A percentile compares a stretch with the other conserved stretches of the same genome.
Conservation (phyloP, 2,888 invertebrate species). For the Euplagia quadripunctaria region DNA sequence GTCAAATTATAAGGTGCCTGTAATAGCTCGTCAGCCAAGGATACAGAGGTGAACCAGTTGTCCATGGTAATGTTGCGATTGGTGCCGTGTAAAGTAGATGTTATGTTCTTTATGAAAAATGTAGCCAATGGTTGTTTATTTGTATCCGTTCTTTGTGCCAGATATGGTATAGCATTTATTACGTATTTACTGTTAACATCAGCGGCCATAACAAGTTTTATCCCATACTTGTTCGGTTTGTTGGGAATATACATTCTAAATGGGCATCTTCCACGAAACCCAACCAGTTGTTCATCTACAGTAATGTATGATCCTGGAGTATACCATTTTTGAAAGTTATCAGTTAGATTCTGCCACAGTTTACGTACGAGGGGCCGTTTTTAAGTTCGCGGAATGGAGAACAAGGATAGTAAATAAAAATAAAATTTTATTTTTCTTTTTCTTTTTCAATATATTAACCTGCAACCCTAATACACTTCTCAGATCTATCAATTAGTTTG, state of each 20-base stretch:
- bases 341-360: not conserved
- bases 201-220: conserved; percentile 34
- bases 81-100: conserved; percentile 10
- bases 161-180: not conserved
- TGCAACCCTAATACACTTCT: too few relatives aligned
- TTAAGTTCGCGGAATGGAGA: too few relatives aligned
- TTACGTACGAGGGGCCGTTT: too few relatives aligned
- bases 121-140: conserved; percentile 1
- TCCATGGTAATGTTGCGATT: conserved; percentile 28
- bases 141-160: not conserved
- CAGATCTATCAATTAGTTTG: too few relatives aligned
- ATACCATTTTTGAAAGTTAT: conserved; percentile 18
- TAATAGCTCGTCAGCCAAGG: conserved; percentile 19
- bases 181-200: conserved; percentile 5
- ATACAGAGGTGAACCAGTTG: conserved; percentile 28
- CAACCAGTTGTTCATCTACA: conserved; percentile 29
- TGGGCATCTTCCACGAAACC: conserved; percentile 28
- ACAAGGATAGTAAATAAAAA: too few relatives aligned
- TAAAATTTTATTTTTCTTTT: too few relatives aligned
- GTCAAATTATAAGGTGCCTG: conserved; percentile 23
- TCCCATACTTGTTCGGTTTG: conserved; percentile 28
- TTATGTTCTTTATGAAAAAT: not conserved
- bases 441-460: too few relatives aligned
- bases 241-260: conserved; percentile 33
- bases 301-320: conserved; percentile 31